Percentiles rank a stretch among this genome's conserved stretches.
Evolutionary conservation across 2,888 invertebrate genomes (phyloP).

Genomic region (Hylaea fasciaria): DNA sequence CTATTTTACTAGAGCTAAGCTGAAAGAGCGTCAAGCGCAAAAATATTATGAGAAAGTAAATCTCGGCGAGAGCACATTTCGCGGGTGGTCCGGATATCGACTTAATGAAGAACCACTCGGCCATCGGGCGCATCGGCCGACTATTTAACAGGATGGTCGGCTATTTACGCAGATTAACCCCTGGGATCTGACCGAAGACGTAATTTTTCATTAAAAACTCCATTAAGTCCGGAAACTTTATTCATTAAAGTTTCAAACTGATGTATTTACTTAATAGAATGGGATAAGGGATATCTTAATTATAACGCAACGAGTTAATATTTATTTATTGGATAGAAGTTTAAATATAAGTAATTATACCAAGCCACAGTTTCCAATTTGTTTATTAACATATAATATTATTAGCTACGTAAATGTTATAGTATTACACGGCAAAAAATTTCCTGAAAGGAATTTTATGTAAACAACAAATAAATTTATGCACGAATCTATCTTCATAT

Average conservation of each 20-base stretch:
- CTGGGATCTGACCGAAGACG: constrained; percentile 55
- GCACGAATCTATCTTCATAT: too few relatives aligned
- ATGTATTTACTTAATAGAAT: constrained; percentile 40
- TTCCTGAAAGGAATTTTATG: too few relatives aligned
- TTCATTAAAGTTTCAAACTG: constrained; percentile 45
- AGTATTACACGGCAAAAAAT: too few relatives aligned
- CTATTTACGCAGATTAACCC: constrained; percentile 63
- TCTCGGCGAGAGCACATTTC: constrained; percentile 54
- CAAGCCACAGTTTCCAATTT: too few relatives aligned
- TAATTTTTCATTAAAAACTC: constrained; percentile 63
- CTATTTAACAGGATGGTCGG: constrained; percentile 61
- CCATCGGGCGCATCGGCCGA: constrained; percentile 55
- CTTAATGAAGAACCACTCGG: constrained; percentile 67
- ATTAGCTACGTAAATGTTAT: too few relatives aligned
- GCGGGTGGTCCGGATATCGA: constrained; percentile 52
- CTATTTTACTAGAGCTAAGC: constrained; percentile 18
- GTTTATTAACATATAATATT: too few relatives aligned
- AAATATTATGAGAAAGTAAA: constrained; percentile 46
- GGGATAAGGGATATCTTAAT: constrained; percentile 36
- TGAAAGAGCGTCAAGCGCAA: constrained; percentile 12
- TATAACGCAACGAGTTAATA: constrained; percentile 10
- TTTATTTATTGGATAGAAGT: neutral
- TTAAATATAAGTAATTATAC: neutral
- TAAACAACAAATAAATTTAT: too few relatives aligned
- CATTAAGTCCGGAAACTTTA: constrained; percentile 48